A percentile compares a stretch with the other conserved stretches of the same genome.
These are phyloP conservation scores for Myrmecophaga tridactyla DNA, from an alignment of 2,113 vertebrate species.

Conservation along the genomic window DNA sequence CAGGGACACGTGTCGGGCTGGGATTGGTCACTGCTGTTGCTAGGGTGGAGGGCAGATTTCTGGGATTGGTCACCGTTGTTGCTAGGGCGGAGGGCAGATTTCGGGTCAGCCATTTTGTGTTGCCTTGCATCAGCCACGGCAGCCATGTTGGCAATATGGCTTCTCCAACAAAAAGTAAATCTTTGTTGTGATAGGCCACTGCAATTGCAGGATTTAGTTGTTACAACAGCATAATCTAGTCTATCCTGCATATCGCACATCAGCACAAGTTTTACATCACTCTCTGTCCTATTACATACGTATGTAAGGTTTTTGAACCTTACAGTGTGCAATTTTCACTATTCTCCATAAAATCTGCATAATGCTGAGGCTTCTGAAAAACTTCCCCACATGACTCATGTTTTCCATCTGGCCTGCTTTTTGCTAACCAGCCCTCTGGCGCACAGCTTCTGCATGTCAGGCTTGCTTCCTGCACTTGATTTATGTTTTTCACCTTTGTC, in stretches of 20 bases:
- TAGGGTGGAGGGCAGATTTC: no score
- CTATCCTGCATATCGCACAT: background rate
- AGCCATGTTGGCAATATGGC: no score
- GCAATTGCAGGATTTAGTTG: background rate
- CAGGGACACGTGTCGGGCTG: no score
- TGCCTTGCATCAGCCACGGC: no score
- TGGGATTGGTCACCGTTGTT: no score
- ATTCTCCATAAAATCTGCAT: background rate
- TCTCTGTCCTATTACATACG: background rate
- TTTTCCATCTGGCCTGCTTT: background rate
- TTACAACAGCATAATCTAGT: background rate
- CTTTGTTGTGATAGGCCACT: background rate
- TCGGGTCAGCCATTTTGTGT: no score
- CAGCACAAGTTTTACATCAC: background rate
- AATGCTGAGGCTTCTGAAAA: background rate
- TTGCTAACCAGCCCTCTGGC: background rate
- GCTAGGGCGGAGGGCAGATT: no score
- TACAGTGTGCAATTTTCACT: background rate
- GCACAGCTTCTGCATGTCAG: background rate
- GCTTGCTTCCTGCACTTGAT: background rate
- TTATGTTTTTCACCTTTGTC: background rate
- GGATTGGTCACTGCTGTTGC: no score
- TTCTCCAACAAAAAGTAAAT: no score
- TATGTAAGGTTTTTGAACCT: background rate
- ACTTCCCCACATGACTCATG: no score